A percentile compares a stretch with the other conserved stretches of the same genome.
Evolutionary conservation across 2,113 vertebrate species (phyloP).

Genomic region (Stercorarius parasiticus): DNA sequence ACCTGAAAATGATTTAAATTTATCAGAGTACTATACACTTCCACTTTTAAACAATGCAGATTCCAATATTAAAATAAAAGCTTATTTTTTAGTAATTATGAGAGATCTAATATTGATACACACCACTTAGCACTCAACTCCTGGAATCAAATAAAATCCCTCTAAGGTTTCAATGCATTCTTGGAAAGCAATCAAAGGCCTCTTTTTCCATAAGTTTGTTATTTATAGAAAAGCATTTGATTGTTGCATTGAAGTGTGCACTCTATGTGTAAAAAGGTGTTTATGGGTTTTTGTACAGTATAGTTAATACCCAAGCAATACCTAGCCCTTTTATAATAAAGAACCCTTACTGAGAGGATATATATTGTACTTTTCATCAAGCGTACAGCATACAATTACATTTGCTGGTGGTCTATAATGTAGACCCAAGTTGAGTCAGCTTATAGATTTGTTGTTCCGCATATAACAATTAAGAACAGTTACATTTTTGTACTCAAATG

Average conservation of each 20-base stretch:
- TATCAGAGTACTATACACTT: not conserved
- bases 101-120: not conserved
- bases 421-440: not conserved
- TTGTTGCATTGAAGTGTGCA: slow-evolving; percentile 75
- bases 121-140: not conserved
- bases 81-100: not conserved
- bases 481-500: not conserved
- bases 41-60: not conserved
- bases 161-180: slow-evolving; percentile 67
- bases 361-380: slow-evolving; percentile 62
- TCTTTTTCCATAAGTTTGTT: slow-evolving; percentile 71
- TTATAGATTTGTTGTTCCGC: not conserved
- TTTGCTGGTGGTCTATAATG: slow-evolving; percentile 72
- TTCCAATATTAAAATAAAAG: not conserved
- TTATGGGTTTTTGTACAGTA: slow-evolving; percentile 80
- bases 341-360: slow-evolving; percentile 70
- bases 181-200: slow-evolving; percentile 74
- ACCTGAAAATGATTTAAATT: not conserved
- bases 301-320: slow-evolving; percentile 77
- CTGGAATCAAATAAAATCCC: slow-evolving; percentile 31
- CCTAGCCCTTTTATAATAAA: slow-evolving; percentile 71
- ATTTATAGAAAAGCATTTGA: slow-evolving; percentile 79
- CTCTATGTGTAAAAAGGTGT: slow-evolving; percentile 79
- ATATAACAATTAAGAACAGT: not conserved
- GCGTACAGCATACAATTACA: slow-evolving; percentile 54